Conservation (phyloP, 2,888 invertebrate species). For the Plemyria rubiginata region DNA sequence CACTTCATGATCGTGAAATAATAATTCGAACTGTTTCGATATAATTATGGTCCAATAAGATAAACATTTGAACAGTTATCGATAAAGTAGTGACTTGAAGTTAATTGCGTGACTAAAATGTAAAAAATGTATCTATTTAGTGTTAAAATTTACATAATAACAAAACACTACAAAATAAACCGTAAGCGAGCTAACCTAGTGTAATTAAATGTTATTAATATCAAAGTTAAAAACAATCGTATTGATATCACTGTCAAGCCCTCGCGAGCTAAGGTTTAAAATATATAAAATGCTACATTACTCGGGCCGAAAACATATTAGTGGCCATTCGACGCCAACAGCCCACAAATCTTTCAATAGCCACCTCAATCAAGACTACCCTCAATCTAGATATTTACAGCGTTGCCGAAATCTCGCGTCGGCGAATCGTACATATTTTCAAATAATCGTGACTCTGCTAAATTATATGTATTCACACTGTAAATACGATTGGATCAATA, state of each 20-base stretch:
- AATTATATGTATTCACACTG: conserved; percentile 13
- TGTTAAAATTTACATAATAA: conserved; percentile 82
- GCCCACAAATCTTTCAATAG: conserved; percentile 56
- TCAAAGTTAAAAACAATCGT: conserved; percentile 72
- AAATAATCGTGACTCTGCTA: conserved; percentile 20
- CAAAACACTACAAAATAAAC: conserved; percentile 76
- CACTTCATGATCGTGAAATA: conserved; percentile 52
- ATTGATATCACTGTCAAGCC: conserved; percentile 72
- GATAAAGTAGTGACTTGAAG: conserved; percentile 63
- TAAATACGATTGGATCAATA: conserved; percentile 48
- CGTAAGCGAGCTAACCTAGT: conserved; percentile 76
- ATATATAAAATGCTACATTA: conserved; percentile 71
- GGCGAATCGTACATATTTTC: conserved; percentile 22
- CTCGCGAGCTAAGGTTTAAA: conserved; percentile 52
- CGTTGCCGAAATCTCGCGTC: conserved; percentile 51
- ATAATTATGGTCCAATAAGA: conserved; percentile 62
- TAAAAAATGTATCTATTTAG: conserved; percentile 53
- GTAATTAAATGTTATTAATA: conserved; percentile 73
- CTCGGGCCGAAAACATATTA: conserved; percentile 84
- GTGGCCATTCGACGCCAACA: conserved; percentile 75
- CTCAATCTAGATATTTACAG: conserved; percentile 59
- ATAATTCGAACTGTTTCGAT: conserved; percentile 50
- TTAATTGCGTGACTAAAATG: conserved; percentile 70
- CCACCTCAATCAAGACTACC: conserved; percentile 49
- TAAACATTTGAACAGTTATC: conserved; percentile 61